Base-by-base conservation (phyloP, 1,140 invertebrate genomes). In the Matsumurasca onukii region DNA sequence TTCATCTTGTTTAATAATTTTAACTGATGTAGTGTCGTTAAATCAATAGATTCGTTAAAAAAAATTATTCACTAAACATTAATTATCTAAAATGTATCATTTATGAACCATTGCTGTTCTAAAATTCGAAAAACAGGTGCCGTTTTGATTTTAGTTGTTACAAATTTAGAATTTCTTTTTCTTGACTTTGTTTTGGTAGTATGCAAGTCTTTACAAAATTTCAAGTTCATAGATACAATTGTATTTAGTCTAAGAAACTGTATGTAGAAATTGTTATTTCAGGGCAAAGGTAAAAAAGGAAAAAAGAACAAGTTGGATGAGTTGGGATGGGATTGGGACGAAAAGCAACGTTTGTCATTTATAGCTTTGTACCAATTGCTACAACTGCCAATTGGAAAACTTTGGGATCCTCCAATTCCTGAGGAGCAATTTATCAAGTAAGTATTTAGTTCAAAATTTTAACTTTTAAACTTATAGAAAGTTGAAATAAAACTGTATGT, bases 361-460 rank as follows among this genome's bases (percentile, higher is more conserved):
- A 81, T 88, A 17, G 80, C 86, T 51, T 75, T 95, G 3, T 86
- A 83, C 68, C 77, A 83, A 65, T 77, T 88, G 65, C 72, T 94
- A 9, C 86, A 91, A 72, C 80, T 89, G 70, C 87, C 88, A 13
- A 76, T 95, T 3, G 83, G 88, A 31, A 84, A 86, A 67, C 81
- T 95, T 0, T 95, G 91, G 91, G 85, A 86, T 74, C 91, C 92
- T 52, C 91, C 91, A 2, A 82, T 94, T 24, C 86, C 88, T 52
- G 93, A 95, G 75, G 89, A 93, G 74, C 86, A 89, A 72, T 94
- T 94, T 84, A 85, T 94, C n/a, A 86, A 85, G 89, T 92, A 81
- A 84, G 82, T 77, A 66, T 17, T 17, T 79, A 20, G 17, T n/a
- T 55, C 9, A 12, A 55, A 55, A 55, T 22, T 55, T 20, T 55